Evolutionary conservation across 1,140 invertebrate species (phyloP), one percentile per base, ranked within the genome.

Genomic region (Holotrichia oblita): DNA sequence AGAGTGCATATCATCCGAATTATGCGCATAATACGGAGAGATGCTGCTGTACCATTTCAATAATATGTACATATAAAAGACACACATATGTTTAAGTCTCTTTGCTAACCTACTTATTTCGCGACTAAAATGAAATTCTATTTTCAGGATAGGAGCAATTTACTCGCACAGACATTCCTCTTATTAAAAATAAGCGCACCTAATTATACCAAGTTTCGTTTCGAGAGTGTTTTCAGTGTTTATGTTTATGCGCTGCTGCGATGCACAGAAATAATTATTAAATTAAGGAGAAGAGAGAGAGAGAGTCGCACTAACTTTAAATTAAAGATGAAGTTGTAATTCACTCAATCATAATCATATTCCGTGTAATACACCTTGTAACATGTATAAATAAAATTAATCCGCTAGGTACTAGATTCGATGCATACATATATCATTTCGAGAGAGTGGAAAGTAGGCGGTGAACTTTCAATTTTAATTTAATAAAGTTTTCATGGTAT

Each of bases 81-180:
- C 27, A 34, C 27, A 34, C 4, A 34, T 34, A 4, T n/a, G n/a
- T n/a, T 34, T 34, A 34, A 34, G 27, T 34, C 27, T 34, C 27
- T 34, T 34, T n/a, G 48, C 14, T 55, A 55, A 55, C 48, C 48
- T 55, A 55, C 48, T 55, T 55, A 14, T n/a, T 55, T 55, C 48
- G 17, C 17, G 48, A 55, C 48, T 55, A 55, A 55, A 55, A 17
- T 17, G 7, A n/a, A 17, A n/a, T 55, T 14, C 48, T 55, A 55
- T 55, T 55, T 55, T n/a, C 14, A n/a, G 48, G n/a, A 20, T 1
- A 14, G 48, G n/a, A 14, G 48, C 48, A 55, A 55, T 55, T 55
- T 55, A 34, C 27, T 34, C 27, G 27, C 27, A 34, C 27, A 34
- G 27, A 34, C 27, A 34, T 34, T 34, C 27, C 27, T 34, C 27